These are phyloP conservation scores for Numenius phaeopus DNA, from an alignment of 2,797 vertebrate species.

Conservation along the genomic window DNA sequence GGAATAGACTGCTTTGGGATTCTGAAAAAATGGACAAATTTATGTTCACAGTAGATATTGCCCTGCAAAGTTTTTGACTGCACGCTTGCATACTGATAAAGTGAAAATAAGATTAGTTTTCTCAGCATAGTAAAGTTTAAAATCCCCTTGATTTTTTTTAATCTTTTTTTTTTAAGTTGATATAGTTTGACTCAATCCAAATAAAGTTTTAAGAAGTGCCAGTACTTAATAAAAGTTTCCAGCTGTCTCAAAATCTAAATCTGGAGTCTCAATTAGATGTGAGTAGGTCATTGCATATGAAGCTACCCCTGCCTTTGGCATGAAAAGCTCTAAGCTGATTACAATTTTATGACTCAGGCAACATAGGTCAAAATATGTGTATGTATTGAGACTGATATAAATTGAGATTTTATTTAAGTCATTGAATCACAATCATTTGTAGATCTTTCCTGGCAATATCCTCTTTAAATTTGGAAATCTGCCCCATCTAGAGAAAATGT, in stretches of 20 bases:
- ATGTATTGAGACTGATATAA: background rate
- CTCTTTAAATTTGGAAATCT: slow-evolving; percentile 15
- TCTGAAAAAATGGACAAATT: background rate
- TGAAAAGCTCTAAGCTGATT: background rate
- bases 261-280: slow-evolving; percentile 40
- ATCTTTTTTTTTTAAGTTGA: background rate
- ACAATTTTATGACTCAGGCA: slow-evolving; percentile 9
- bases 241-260: slow-evolving; percentile 52
- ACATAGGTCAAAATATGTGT: background rate
- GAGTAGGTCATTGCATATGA: slow-evolving; percentile 11
- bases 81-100: background rate
- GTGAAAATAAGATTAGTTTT: slow-evolving; percentile 8
- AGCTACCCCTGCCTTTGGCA: slow-evolving; percentile 34
- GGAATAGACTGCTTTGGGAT: background rate
- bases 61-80: background rate
- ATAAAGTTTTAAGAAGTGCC: slow-evolving; percentile 57
- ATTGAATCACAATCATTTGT: background rate
- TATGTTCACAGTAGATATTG: background rate
- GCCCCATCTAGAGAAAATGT: background rate
- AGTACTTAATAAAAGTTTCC: slow-evolving; percentile 73
- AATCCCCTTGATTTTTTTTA: background rate
- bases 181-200: slow-evolving; percentile 20
- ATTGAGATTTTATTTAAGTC: background rate
- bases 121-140: background rate
- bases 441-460: slow-evolving; percentile 20